phyloP scores from a whole-genome alignment of 1,140 invertebrate genomes.

The Solenopsis invicta region DNA sequence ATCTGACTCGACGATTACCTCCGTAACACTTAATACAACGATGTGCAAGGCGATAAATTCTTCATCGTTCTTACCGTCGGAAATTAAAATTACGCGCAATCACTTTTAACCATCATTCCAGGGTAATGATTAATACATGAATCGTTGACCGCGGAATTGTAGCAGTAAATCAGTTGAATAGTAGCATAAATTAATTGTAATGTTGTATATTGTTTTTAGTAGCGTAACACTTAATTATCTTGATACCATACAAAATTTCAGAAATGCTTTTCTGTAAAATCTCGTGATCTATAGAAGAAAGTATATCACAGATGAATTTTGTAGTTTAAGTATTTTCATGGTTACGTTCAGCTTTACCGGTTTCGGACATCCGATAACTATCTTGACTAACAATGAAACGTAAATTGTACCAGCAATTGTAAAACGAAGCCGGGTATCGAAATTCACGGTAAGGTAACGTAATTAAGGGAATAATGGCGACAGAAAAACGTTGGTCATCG shows the following conservation, averaged over 20 bases:
- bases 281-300: not conserved
- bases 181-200: not conserved
- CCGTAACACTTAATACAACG: slow-evolving; percentile 33
- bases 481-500: slow-evolving; percentile 68
- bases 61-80: slow-evolving; percentile 22
- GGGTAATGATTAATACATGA: slow-evolving; percentile 5
- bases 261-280: not conserved
- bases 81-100: slow-evolving; percentile 29
- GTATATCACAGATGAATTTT: not conserved
- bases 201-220: not conserved
- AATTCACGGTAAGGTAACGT: slow-evolving; percentile 61
- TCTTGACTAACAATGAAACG: slow-evolving; percentile 1
- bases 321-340: slow-evolving; percentile 22
- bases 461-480: slow-evolving; percentile 68
- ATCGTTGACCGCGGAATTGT: not conserved
- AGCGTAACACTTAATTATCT: not conserved
- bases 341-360: not conserved
- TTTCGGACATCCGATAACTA: slow-evolving; percentile 25
- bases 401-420: slow-evolving; percentile 30
- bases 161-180: not conserved
- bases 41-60: slow-evolving; percentile 23
- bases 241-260: not conserved
- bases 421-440: slow-evolving; percentile 40
- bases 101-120: slow-evolving; percentile 11
- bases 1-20: slow-evolving; percentile 35